These are phyloP conservation scores for Zaprionus nigranus DNA, from an alignment of 1,140 invertebrate species.

Conservation along the genomic window DNA sequence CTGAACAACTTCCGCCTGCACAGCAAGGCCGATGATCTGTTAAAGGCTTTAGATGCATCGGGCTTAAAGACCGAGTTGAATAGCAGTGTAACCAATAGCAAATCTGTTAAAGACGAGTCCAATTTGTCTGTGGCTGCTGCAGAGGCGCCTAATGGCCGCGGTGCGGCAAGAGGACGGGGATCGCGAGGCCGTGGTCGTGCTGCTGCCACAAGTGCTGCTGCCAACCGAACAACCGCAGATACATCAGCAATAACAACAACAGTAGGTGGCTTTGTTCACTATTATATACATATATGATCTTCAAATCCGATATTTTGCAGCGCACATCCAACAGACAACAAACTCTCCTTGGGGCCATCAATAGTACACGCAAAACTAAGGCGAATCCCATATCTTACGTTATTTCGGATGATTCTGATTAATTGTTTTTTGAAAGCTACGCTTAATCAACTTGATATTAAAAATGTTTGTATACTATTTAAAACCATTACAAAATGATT, in stretches of 20 bases:
- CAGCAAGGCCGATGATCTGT: constrained; percentile 56
- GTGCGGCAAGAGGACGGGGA: constrained; percentile 12
- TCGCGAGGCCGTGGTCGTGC: constrained; percentile 27
- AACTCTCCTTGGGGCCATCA: constrained; percentile 38
- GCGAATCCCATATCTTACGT: constrained; percentile 16
- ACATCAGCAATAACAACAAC: constrained; percentile 11
- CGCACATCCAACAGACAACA: constrained; percentile 28
- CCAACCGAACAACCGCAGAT: neutral
- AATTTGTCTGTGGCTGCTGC: constrained; percentile 15
- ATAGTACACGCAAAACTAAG: constrained; percentile 10
- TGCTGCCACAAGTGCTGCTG: constrained; percentile 8
- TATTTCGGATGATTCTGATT: constrained; percentile 66
- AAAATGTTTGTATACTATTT: neutral
- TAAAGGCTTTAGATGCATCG: constrained; percentile 61
- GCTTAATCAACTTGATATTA: neutral
- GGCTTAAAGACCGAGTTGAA: constrained; percentile 9
- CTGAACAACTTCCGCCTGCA: constrained; percentile 53
- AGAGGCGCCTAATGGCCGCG: constrained; percentile 25
- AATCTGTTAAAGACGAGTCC: constrained; percentile 7
- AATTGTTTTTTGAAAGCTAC: neutral
- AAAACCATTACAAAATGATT: neutral
- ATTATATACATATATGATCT: neutral
- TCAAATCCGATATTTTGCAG: constrained; percentile 17
- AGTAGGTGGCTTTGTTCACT: constrained; percentile 22
- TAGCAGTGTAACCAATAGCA: neutral